Percentiles rank a stretch among this genome's conserved stretches.
Evolutionary conservation across 35 echinoderm and acorn worm genomes (phyloP).

Genomic region (Patiria miniata): DNA sequence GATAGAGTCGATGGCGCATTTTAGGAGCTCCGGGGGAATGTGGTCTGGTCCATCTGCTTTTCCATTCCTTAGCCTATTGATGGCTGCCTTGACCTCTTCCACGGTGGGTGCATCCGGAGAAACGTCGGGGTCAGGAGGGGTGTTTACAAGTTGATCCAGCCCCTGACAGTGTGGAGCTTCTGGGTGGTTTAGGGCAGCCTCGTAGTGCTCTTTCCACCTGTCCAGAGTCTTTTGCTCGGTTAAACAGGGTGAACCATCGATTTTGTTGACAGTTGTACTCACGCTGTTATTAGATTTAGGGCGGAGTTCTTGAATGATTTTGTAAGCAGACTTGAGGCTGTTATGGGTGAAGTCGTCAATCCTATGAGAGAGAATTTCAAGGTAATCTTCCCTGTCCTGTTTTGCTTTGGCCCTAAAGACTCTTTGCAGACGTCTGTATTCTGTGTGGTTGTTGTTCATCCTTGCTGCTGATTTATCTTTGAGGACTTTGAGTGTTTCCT

Average conservation of each 20-base stretch:
- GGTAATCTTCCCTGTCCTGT: background rate
- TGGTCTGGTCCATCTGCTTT: background rate
- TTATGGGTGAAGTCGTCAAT: background rate
- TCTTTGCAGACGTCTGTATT: background rate
- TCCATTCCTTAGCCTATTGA: background rate
- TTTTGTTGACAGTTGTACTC: background rate
- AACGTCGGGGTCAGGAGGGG: background rate
- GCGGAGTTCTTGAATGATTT: background rate
- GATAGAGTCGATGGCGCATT: background rate
- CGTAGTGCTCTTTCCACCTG: background rate
- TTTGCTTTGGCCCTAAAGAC: background rate
- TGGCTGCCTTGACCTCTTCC: background rate
- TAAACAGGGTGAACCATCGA: background rate
- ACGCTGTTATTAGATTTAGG: background rate
- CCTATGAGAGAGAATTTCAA: background rate
- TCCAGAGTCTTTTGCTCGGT: background rate
- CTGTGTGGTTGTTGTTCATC: background rate
- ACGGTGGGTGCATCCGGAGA: background rate
- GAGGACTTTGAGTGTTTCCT: background rate
- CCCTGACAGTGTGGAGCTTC: background rate
- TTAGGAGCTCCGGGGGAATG: background rate
- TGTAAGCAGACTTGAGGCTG: background rate
- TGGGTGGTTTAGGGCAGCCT: background rate
- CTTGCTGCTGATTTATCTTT: background rate
- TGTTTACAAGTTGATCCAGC: too few species aligned